A percentile compares a stretch with the other conserved stretches of the same genome.
Evolutionary conservation across 1,140 invertebrate genomes (phyloP).

Genomic region (Lepidurus arcticus): DNA sequence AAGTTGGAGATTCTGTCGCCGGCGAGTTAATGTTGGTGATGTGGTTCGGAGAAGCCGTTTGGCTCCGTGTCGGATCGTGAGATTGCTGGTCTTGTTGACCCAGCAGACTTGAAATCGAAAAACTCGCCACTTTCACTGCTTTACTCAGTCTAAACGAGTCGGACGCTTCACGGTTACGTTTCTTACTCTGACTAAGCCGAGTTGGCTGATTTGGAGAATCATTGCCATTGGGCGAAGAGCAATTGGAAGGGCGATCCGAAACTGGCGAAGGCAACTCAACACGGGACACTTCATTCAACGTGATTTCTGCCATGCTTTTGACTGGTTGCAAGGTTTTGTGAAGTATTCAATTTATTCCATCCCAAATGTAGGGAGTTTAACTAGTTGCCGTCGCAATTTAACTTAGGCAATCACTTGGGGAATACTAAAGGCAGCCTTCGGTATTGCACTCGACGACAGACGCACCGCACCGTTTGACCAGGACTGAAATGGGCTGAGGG

Average conservation of each 20-base stretch:
- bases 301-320: not conserved
- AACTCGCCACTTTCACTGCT: constrained; percentile 4
- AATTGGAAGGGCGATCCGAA: not conserved
- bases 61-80: not conserved
- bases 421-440: not conserved
- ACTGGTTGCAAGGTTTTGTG: not conserved
- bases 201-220: not conserved
- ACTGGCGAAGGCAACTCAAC: not conserved
- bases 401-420: not conserved
- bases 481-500: not conserved
- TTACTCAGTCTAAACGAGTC: not conserved
- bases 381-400: not conserved
- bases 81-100: not conserved
- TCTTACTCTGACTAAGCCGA: not conserved
- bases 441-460: not conserved
- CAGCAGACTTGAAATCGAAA: not conserved
- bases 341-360: too few relatives aligned
- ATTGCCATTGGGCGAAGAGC: not conserved
- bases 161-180: not conserved
- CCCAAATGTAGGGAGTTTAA: too few relatives aligned
- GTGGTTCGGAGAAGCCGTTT: not conserved
- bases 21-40: not conserved
- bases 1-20: not conserved
- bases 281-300: not conserved
- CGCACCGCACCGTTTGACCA: not conserved